Percentiles rank a stretch among this genome's conserved stretches.
phyloP scores from a whole-genome alignment of 53 echinoderm and acorn worm species.

The Arbacia lixula region DNA sequence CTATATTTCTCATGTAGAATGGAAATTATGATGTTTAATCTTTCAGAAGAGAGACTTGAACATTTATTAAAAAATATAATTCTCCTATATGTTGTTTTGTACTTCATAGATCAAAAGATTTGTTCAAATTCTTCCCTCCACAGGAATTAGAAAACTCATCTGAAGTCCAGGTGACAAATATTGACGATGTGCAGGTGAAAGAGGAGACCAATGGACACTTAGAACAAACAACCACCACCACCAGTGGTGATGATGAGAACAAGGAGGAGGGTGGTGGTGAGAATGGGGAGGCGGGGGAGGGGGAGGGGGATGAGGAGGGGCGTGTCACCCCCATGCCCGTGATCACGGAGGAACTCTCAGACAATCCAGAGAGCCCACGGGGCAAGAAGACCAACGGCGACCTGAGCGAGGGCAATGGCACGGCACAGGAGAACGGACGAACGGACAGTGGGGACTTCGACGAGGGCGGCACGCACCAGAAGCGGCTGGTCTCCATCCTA shows the following conservation, averaged over 20 bases:
- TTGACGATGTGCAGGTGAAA: conserved; percentile 63
- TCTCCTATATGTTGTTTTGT: no score
- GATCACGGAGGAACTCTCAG: conserved; percentile 65
- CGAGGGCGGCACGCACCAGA: conserved; percentile 18
- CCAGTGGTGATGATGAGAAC: not conserved
- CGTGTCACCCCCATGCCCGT: conserved; percentile 65
- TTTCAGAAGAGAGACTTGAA: no score
- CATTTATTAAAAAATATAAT: no score
- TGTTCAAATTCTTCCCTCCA: no score
- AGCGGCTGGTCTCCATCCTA: conserved; percentile 70
- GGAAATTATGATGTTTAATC: no score
- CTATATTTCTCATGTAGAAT: no score
- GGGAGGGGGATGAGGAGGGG: conserved; percentile 57
- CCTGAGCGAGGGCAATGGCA: conserved; percentile 8
- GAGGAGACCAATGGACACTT: conserved; percentile 47
- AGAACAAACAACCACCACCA: conserved; percentile 19
- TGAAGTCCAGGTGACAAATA: conserved; percentile 76
- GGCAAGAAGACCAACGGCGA: conserved; percentile 59
- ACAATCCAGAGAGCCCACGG: conserved; percentile 53
- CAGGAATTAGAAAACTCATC: conserved; percentile 51
- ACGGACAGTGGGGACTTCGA: conserved; percentile 31
- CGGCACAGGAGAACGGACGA: conserved; percentile 55
- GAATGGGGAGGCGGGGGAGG: conserved; percentile 52
- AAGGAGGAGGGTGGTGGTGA: conserved; percentile 26
- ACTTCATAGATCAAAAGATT: no score